A percentile compares a stretch with the other conserved stretches of the same genome.
Conservation (phyloP, 2,888 invertebrate species). For the Phytoseiulus persimilis region DNA sequence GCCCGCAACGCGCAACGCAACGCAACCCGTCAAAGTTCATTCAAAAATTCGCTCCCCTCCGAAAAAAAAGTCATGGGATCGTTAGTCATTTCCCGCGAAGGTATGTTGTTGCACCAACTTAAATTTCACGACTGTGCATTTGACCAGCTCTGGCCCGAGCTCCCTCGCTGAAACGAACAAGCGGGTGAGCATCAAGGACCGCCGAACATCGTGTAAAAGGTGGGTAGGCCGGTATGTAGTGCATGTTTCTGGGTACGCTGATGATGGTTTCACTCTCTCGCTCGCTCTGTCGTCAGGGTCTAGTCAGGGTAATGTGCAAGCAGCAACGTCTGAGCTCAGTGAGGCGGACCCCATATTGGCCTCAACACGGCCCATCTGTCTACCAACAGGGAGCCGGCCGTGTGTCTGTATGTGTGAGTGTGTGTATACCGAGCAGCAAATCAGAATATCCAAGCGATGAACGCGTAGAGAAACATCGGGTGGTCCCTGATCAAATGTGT, state of each 20-base stretch:
- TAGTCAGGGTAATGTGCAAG: not conserved
- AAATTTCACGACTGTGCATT: not conserved
- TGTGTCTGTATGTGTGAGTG: not conserved
- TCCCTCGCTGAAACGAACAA: not conserved
- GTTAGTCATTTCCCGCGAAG: not conserved
- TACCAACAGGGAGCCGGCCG: not conserved
- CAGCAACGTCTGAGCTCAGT: not conserved
- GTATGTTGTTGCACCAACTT: not conserved
- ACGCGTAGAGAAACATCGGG: conserved; percentile 5
- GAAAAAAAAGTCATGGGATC: not conserved
- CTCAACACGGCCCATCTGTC: conserved; percentile 5
- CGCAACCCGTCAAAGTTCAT: not conserved
- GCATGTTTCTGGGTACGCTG: not conserved
- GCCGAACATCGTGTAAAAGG: not conserved
- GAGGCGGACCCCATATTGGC: conserved; percentile 5
- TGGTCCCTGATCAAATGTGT: not conserved
- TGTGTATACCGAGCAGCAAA: not conserved
- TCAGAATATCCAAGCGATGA: not conserved
- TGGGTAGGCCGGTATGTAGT: not conserved
- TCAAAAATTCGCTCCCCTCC: not conserved
- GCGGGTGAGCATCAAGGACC: not conserved
- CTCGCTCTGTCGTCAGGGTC: not conserved
- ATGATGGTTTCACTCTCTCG: not conserved
- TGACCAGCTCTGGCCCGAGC: not conserved
- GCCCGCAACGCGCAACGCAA: too few species aligned